phyloP scores from a whole-genome alignment of 2,888 invertebrate genomes.

The Criorhina ranunculi region DNA sequence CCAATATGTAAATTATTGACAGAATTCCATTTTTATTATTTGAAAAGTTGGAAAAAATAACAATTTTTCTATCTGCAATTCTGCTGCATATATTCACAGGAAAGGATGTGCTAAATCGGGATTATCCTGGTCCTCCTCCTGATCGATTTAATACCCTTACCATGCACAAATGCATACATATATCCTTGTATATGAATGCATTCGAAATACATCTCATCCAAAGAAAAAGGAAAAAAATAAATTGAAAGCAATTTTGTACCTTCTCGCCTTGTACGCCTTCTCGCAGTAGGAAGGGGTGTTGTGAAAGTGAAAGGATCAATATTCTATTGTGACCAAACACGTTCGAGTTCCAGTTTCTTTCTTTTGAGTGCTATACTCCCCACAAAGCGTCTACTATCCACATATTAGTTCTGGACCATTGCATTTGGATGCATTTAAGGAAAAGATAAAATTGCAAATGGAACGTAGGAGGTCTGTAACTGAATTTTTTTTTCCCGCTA shows the following conservation, averaged over 20 bases:
- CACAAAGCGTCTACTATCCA: slow-evolving; percentile 1
- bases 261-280: too few species aligned
- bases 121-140: background rate
- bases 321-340: slow-evolving; percentile 17
- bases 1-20: too few species aligned
- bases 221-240: too few species aligned
- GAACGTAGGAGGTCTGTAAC: slow-evolving; percentile 20
- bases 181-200: background rate
- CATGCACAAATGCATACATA: too few species aligned
- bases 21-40: too few species aligned
- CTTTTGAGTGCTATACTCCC: slow-evolving; percentile 13
- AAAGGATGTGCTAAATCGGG: slow-evolving; percentile 4
- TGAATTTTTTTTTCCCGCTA: slow-evolving; percentile 19
- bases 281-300: background rate
- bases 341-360: background rate
- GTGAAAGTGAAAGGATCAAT: slow-evolving; percentile 47
- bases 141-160: background rate
- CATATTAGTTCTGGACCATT: slow-evolving; percentile 32
- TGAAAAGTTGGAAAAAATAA: background rate
- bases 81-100: background rate
- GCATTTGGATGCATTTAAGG: slow-evolving; percentile 17
- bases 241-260: background rate
- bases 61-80: background rate
- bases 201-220: background rate
- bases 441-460: background rate